Evolutionary conservation across 1,140 invertebrate species (phyloP), one percentile per base, ranked within the genome.

Genomic region (Ylistrum balloti): DNA sequence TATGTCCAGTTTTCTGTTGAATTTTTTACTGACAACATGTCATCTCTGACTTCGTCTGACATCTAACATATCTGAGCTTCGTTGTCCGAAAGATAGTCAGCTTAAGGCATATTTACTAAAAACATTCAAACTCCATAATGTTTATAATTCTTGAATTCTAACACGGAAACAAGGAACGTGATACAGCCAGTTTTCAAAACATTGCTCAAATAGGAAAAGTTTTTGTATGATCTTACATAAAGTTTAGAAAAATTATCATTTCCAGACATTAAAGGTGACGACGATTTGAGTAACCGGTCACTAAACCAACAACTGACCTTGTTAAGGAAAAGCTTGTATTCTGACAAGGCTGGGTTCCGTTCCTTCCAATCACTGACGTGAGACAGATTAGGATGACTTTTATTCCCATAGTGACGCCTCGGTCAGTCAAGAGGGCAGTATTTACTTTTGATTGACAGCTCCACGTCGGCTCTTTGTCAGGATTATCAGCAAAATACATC

Each of bases 371-470:
- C 56, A 74, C 56, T 74, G 56, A 74, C 56, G 28, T 74, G 56
- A 74, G 56, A 74, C 56, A 74, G 56, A 74, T 74, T 74, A n/a
- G 20, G 3, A 74, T 74, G 56, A 74, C 56, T 74, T 74, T 74
- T 74, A 74, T 74, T 74, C 56, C 56, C 56, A 28, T 28, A 28
- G 56, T 74, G 56, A 74, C 5, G 56, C 56, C 56, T 74, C n/a
- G 56, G 56, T 74, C 56, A 74, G 56, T 74, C 22, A 74, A 74
- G 56, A n/a, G 41, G 56, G 56, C 56, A 74, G 56, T 74, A 74
- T 74, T 74, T 74, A 28, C 22, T 74, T 5, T n/a, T 74, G 56
- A 74, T 74, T 74, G 56, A 74, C 56, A 74, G 56, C 56, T 74
- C 56, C 2, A 5, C 22, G 17, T 28, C 56, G 56, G 56, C 56